Conservation (phyloP, 2,797 vertebrate genomes). For the Intellagama lesueurii region DNA sequence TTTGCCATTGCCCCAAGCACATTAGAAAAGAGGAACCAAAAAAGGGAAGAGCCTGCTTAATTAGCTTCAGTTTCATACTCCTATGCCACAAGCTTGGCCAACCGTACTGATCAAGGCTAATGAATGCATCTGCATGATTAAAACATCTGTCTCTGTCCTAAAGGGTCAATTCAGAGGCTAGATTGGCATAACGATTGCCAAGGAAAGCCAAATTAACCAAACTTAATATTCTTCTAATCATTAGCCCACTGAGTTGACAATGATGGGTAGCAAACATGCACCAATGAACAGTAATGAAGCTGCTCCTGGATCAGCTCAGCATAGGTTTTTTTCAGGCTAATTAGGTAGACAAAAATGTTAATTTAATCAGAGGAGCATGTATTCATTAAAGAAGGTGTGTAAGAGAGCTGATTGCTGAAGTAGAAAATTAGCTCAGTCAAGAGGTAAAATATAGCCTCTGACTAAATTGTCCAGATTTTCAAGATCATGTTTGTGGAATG, state of each 20-base stretch:
- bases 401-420: conserved; percentile 68
- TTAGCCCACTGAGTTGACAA: conserved; percentile 76
- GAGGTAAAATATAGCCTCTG: conserved; percentile 67
- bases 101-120: conserved; percentile 69
- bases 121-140: conserved; percentile 75
- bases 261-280: conserved; percentile 76
- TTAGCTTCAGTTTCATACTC: conserved; percentile 74
- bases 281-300: conserved; percentile 78
- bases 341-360: conserved; percentile 83
- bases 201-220: conserved; percentile 75
- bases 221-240: conserved; percentile 78
- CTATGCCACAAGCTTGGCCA: conserved; percentile 62
- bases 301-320: conserved; percentile 73
- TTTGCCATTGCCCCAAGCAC: conserved; percentile 54
- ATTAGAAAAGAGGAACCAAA: conserved; percentile 59
- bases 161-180: conserved; percentile 61
- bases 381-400: conserved; percentile 78
- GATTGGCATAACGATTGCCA: conserved; percentile 68
- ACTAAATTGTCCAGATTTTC: conserved; percentile 57
- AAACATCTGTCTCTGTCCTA: conserved; percentile 82
- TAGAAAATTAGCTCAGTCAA: conserved; percentile 76
- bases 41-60: conserved; percentile 70
- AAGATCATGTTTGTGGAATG: conserved; percentile 28
- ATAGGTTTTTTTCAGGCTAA: conserved; percentile 78
- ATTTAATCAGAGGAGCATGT: conserved; percentile 81